Conservation (phyloP, 2,797 vertebrate genomes). For the Centropyge bicolor region DNA sequence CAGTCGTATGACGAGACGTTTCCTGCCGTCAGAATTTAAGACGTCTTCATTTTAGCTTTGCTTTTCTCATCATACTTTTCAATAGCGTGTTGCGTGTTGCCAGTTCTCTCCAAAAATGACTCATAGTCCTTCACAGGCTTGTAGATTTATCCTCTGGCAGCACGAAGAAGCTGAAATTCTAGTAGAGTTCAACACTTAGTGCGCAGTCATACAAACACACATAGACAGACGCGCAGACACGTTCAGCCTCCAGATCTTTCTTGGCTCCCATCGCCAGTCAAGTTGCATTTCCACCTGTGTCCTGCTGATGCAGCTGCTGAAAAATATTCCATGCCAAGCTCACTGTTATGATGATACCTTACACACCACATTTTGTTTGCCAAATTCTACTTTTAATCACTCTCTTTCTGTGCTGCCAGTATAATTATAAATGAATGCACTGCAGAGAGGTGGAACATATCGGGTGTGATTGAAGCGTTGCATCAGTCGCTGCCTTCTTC, state of each 20-base stretch:
- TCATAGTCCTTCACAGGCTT: conserved; percentile 20
- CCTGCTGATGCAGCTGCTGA: conserved; percentile 80
- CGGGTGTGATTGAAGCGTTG: conserved; percentile 42
- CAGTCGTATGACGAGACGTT: neutral
- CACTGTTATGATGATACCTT: conserved; percentile 70
- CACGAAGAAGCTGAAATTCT: conserved; percentile 50
- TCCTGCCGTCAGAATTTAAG: neutral
- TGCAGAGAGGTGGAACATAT: conserved; percentile 41
- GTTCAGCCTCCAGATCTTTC: conserved; percentile 65
- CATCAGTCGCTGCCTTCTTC: conserved; percentile 11
- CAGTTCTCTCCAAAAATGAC: conserved; percentile 34
- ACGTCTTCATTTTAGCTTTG: conserved; percentile 3
- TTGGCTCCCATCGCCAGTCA: conserved; percentile 67
- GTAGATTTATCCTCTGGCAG: conserved; percentile 46
- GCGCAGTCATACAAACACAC: conserved; percentile 53
- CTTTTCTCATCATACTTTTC: conserved; percentile 1
- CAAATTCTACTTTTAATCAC: conserved; percentile 71
- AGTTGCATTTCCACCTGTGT: conserved; percentile 77
- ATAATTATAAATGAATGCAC: conserved; percentile 58
- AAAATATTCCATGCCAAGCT: conserved; percentile 62
- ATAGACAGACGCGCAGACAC: conserved; percentile 47
- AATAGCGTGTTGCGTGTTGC: conserved; percentile 2
- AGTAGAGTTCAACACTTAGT: conserved; percentile 32
- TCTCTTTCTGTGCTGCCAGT: conserved; percentile 47
- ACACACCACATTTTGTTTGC: conserved; percentile 65